Conservation (phyloP, 2,797 vertebrate species). For the Labroides dimidiatus region DNA sequence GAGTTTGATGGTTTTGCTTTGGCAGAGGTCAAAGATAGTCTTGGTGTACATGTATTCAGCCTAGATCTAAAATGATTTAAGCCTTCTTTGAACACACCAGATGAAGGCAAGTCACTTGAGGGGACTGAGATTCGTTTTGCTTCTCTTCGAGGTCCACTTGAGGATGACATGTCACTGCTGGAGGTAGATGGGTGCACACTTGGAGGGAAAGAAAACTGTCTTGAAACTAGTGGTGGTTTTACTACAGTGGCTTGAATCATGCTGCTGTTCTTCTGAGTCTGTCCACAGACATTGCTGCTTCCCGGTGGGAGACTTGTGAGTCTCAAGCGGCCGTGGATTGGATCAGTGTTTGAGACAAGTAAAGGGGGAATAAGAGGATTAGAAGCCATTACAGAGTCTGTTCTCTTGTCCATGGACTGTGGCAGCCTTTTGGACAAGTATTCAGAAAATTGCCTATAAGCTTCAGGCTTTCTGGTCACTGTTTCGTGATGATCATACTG, state of each 20-base stretch:
- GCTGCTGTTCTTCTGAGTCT: not conserved
- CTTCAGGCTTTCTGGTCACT: not conserved
- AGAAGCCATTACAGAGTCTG: fast-evolving
- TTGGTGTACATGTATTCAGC: not conserved
- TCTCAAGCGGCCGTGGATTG: not conserved
- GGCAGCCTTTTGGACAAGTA: not conserved
- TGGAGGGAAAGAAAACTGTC: not conserved
- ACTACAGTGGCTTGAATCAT: fast-evolving
- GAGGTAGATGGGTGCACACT: not conserved
- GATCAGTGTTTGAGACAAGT: not conserved
- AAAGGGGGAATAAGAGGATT: not conserved
- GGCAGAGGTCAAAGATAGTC: not conserved
- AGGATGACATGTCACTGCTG: not conserved
- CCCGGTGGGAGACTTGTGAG: not conserved
- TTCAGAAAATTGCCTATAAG: not conserved
- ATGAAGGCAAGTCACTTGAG: not conserved
- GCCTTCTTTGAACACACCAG: not conserved
- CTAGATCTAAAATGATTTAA: not conserved
- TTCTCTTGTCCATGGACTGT: not conserved
- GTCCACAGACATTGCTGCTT: not conserved
- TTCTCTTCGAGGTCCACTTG: not conserved
- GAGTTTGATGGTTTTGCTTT: not conserved
- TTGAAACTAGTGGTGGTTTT: not conserved
- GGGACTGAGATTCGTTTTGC: not conserved
- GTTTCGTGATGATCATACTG: not conserved